Evolutionary conservation across 2,888 invertebrate genomes (phyloP), one percentile per base, ranked within the genome.

Genomic region (Pogonocherus hispidulus): DNA sequence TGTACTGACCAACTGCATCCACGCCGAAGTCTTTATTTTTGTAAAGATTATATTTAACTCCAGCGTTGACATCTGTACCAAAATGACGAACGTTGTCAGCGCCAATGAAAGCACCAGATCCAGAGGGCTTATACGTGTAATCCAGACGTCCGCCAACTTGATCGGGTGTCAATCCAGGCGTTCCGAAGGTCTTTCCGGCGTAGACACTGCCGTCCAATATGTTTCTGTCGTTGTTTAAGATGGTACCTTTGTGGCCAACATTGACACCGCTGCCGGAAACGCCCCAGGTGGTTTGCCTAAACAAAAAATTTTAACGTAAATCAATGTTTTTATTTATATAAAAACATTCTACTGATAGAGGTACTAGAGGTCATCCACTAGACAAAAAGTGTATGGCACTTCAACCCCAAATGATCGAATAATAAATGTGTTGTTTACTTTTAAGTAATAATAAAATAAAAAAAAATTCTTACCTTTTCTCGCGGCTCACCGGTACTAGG

Each of bases 31-130:
- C 74, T 41, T 75, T 73, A 8, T 66, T 51, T 11, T 70, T 37
- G 65, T 74, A 72, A 5, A 79, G 47, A 51, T 79, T 77, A 20
- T 70, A 76, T 16, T 51, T 70, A 57, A 73, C 73, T 0, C 70
- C 65, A 20, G 76, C 77, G 14, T 60, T 65, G 0, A 78, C n/a
- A 60, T 76, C 75, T n/a, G 79, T 79, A 20, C 77, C 75, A 66
- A 63, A 66, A 11, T 70, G 49, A 16, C 69, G 68, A 8, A 72
- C 55, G 23, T 70, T 72, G 44, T 74, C 71, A n/a, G 75, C 78
- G 5, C 66, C 67, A 14, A 77, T 4, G 27, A 73, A 73, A 5
- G 77, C 37, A 49, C 52, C 49, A 8, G 75, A 76, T 9, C 72
- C 74, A 41, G 72, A 73, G 8, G 3, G 32, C 32, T 72, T 59